These are phyloP conservation scores for Uromys caudimaculatus DNA, from an alignment of 2,797 vertebrate genomes.

Conservation along the genomic window DNA sequence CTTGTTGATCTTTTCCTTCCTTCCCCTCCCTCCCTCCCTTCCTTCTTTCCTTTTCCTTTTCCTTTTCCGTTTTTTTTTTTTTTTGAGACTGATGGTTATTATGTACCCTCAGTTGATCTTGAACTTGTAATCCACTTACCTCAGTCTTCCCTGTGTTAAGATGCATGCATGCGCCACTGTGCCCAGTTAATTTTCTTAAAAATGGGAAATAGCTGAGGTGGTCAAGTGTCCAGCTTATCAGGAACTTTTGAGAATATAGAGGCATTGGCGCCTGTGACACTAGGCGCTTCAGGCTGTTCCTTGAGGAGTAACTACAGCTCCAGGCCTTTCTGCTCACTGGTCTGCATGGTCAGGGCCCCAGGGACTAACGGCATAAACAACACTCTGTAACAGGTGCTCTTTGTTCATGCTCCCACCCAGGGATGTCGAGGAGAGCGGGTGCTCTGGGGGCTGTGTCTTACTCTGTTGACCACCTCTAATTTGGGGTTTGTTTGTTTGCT, in stretches of 20 bases:
- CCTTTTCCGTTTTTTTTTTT: background rate
- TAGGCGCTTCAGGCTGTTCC: background rate
- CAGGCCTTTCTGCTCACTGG: background rate
- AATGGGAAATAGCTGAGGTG: background rate
- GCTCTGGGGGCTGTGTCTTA: background rate
- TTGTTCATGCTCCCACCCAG: too few relatives aligned
- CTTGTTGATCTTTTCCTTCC: background rate
- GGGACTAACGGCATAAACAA: background rate
- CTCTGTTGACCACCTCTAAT: background rate
- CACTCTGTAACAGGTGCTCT: background rate
- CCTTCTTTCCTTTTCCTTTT: background rate
- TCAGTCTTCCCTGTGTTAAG: background rate
- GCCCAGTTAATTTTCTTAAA: background rate
- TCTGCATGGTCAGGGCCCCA: background rate
- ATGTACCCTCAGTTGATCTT: background rate
- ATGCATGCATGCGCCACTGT: background rate
- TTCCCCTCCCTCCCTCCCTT: rapidly evolving
- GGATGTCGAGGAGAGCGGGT: background rate
- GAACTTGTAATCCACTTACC: background rate
- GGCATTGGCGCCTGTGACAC: background rate
- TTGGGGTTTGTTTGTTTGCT: background rate
- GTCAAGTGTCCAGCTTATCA: background rate
- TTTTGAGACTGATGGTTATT: background rate
- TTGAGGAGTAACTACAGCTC: background rate
- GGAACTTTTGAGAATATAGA: background rate